Base-by-base conservation (phyloP, 1,140 invertebrate species). In the Sarcophaga bullata region DNA sequence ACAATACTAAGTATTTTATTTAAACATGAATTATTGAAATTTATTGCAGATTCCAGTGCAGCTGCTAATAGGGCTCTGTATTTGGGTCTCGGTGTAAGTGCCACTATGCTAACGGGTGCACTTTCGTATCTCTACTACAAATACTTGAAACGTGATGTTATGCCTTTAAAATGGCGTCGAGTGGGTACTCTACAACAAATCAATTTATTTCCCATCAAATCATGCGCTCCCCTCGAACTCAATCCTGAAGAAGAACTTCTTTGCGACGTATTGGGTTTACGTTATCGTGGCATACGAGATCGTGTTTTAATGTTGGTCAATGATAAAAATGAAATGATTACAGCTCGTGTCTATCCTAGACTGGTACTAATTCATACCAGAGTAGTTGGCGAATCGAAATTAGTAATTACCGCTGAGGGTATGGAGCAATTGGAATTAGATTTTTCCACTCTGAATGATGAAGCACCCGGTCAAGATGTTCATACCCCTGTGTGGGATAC, bases 241-340 rank as follows among this genome's bases (percentile, higher is more conserved):
- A 80, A 90, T 0, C 84, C 86, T 2, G 50, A 90, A 15, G 88
- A 82, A 10, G 84, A 86, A 76, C 88, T 91, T 82, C 90, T 91
- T 15, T 92, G 91, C 81, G 91, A 91, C 19, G 37, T 83, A 6
- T 85, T 93, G 1, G 92, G 92, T 3, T 83, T 92, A 0, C 90
- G 90, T 72, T 82, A 82, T 0, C 88, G 88, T 6, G 91, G 90
- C 2, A 80, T 92, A 8, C 84, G 91, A 4, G 92, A 93, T 85
- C 89, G 92, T 5, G 90, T 88, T 3, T 84, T 93, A 7, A 91
- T 93, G 92, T 85, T 93, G 6, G 88, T 92, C 15, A 91, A 92
- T 83, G 84, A 90, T 2, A 85, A 91, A 9, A 90, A 91, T 0
- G 88, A 91, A 83, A 92, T 92, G 85, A 85, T 92, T 8, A 92